phyloP scores from a whole-genome alignment of 2,888 invertebrate genomes.

The Drosophila mimica region DNA sequence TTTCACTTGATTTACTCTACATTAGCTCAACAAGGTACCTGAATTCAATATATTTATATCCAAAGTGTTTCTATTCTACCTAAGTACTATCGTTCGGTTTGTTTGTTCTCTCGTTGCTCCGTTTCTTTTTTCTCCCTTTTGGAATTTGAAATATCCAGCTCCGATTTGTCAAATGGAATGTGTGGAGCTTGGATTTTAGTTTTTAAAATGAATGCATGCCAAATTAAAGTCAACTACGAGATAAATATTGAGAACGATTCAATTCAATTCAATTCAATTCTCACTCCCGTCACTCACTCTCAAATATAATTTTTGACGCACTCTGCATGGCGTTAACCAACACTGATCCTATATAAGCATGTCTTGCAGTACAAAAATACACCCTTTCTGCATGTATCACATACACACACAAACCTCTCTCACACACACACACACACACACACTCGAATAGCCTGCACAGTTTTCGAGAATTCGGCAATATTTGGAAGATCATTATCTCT shows the following conservation, averaged over 20 bases:
- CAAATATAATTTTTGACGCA: conserved; percentile 26
- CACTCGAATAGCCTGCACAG: conserved; percentile 12
- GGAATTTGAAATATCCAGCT: conserved; percentile 28
- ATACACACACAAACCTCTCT: neutral
- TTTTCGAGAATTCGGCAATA: conserved; percentile 50
- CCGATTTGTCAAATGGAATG: conserved; percentile 40
- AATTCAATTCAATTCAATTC: neutral
- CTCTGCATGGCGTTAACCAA: conserved; percentile 58
- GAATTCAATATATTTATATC: conserved; percentile 58
- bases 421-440: conserved; percentile 10
- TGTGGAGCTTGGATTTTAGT: conserved; percentile 50
- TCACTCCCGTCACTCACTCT: neutral
- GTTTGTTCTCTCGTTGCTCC: conserved; percentile 67
- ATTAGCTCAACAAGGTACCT: conserved; percentile 86
- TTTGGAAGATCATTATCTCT: conserved; percentile 27
- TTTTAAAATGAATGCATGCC: conserved; percentile 46
- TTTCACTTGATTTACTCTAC: conserved; percentile 86
- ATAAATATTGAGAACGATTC: conserved; percentile 8
- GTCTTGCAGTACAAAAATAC: conserved; percentile 9
- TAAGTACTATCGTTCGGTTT: conserved; percentile 59
- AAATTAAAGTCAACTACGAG: neutral
- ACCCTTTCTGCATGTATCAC: conserved; percentile 40
- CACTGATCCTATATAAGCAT: conserved; percentile 39
- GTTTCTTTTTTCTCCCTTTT: conserved; percentile 58
- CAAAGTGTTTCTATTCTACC: conserved; percentile 50